Percentiles rank a stretch among this genome's conserved stretches.
phyloP scores from a whole-genome alignment of 2,888 invertebrate species.

The Labia minor region DNA sequence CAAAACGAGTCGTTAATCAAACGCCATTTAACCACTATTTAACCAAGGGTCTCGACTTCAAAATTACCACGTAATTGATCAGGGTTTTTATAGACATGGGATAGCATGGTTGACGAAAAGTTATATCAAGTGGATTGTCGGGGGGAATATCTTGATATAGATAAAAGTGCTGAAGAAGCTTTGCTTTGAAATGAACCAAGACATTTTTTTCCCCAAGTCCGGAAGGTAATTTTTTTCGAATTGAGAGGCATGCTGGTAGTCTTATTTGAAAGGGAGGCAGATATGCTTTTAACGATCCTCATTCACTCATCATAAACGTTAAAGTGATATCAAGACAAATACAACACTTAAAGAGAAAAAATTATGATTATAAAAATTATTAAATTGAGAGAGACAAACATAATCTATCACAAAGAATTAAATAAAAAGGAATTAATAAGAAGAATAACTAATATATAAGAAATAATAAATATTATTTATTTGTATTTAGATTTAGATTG shows the following conservation, averaged over 20 bases:
- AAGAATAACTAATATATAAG: no score
- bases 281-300: no score
- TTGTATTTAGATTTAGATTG: no score
- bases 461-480: no score
- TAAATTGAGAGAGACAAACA: no score
- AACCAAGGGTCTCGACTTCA: neutral
- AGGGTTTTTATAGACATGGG: neutral
- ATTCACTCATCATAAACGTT: no score
- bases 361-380: no score
- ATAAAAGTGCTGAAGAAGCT: neutral
- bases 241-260: constrained; percentile 3
- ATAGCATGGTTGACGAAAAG: neutral
- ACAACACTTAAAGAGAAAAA: no score
- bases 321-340: no score
- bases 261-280: neutral
- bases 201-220: neutral
- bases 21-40: constrained; percentile 8
- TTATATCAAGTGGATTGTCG: neutral
- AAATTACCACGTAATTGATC: constrained; percentile 13
- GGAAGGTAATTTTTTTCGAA: neutral
- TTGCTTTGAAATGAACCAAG: neutral
- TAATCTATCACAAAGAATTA: no score
- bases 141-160: neutral
- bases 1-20: constrained; percentile 7
- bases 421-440: no score